Base-by-base conservation (phyloP, 1,140 invertebrate genomes). In the Protaetia brevitarsis region DNA sequence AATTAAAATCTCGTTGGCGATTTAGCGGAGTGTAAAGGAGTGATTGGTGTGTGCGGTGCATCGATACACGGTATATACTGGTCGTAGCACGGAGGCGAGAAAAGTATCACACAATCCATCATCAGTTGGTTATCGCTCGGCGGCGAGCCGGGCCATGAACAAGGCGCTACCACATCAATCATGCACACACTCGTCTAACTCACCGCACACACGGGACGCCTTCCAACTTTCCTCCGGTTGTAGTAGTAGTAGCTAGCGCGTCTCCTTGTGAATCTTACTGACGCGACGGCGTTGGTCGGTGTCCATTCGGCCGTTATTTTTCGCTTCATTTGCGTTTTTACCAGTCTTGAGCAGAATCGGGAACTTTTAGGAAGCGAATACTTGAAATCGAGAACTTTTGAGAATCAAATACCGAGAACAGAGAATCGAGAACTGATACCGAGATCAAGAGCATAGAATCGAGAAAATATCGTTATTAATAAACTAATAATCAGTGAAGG, bases 81-180 rank as follows among this genome's bases (percentile, higher is more conserved):
- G 37, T 4, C 7, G n/a, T 6, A 41, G 41, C 19, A 21, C 3
- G 41, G 7, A 51, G 11, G 13, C 36, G 59, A 10, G 60, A 30
- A 29, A 26, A 23, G 41, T 23, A 51, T 51, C 41, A 23, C 6
- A 51, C 60, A 34, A 68, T 68, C 67, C 67, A 68, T 68, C 67
- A 68, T 68, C 67, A 61, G 64, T 66, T 59, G 67, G 58, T 68
- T 68, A 68, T 68, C 67, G 64, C 63, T 36, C 23, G 28, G 57
- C 23, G 51, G 66, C 56, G 51, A 63, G 58, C 67, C 41, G 10
- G 51, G 64, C 58, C 28, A 62, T 61, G 57, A 23, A 65, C 34
- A 19, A 23, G 21, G 63, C 58, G 58, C 34, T 30, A 28, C 64
- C 51, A 56, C 67, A 68, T 68, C 67, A 68, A 68, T 68, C 67